Conservation (phyloP, 2,797 vertebrate species). For the Cirrhinus mrigala region DNA sequence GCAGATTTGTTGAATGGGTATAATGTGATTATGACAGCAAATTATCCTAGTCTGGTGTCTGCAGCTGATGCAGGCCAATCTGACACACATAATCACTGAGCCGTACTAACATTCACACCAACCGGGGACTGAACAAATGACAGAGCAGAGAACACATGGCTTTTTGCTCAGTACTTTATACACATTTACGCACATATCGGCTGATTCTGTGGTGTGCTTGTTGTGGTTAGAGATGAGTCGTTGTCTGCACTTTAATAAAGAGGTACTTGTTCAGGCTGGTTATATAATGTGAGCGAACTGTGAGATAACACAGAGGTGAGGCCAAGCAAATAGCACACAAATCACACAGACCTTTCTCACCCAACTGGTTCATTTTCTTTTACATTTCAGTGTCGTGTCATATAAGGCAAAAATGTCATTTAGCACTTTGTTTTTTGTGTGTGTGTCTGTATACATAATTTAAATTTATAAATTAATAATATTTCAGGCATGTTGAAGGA, state of each 20-base stretch:
- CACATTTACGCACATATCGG: background rate
- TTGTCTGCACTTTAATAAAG: constrained; percentile 53
- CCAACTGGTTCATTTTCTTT: background rate
- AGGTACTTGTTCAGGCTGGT: constrained; percentile 63
- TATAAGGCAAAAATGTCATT: background rate
- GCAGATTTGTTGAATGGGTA: background rate
- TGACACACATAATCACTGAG: constrained; percentile 60
- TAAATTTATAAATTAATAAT: background rate
- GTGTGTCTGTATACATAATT: background rate
- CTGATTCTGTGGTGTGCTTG: constrained; percentile 10
- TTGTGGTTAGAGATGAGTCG: constrained; percentile 25
- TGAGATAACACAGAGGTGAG: constrained; percentile 69
- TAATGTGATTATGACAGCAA: constrained; percentile 2
- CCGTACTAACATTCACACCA: constrained; percentile 44
- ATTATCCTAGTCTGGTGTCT: constrained; percentile 22
- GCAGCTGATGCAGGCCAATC: constrained; percentile 23
- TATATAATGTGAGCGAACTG: constrained; percentile 68
- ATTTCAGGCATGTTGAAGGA: background rate
- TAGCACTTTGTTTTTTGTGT: background rate
- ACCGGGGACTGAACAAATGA: constrained; percentile 19
- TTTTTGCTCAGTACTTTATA: background rate
- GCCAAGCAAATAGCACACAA: constrained; percentile 61
- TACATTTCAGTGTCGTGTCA: background rate
- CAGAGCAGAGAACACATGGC: background rate
- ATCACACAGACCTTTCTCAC: constrained; percentile 4